Conservation (phyloP, 2,888 invertebrate species). For the Schizaphis graminum region DNA sequence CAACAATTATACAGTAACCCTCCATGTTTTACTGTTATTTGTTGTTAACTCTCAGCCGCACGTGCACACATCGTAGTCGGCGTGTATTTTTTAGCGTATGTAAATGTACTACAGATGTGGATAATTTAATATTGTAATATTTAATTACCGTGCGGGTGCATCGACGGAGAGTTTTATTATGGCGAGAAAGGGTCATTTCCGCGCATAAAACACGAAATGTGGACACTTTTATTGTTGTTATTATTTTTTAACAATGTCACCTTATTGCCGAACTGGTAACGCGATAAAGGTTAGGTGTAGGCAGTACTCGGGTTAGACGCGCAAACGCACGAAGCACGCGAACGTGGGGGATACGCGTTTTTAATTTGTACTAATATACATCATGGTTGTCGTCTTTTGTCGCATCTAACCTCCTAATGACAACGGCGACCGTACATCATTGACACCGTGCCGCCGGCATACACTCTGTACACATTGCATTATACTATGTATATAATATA, state of each 20-base stretch:
- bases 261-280: neutral
- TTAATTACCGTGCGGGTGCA: slow-evolving; percentile 11
- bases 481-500: neutral
- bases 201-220: slow-evolving; percentile 22
- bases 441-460: neutral
- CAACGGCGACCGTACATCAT: neutral
- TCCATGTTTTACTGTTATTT: neutral
- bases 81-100: neutral
- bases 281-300: neutral
- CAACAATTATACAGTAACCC: neutral
- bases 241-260: slow-evolving; percentile 47
- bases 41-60: neutral
- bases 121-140: slow-evolving; percentile 37
- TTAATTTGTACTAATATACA: neutral
- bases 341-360: neutral
- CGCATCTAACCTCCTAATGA: neutral
- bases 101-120: neutral
- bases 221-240: slow-evolving; percentile 14
- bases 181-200: slow-evolving; percentile 31
- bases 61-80: neutral
- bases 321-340: neutral
- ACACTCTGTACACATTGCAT: neutral
- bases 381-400: neutral
- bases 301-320: neutral
- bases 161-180: slow-evolving; percentile 9